A percentile compares a stretch with the other conserved stretches of the same genome.
These are phyloP conservation scores for Grammomys surdaster DNA, from an alignment of 2,113 vertebrate genomes.

Conservation along the genomic window DNA sequence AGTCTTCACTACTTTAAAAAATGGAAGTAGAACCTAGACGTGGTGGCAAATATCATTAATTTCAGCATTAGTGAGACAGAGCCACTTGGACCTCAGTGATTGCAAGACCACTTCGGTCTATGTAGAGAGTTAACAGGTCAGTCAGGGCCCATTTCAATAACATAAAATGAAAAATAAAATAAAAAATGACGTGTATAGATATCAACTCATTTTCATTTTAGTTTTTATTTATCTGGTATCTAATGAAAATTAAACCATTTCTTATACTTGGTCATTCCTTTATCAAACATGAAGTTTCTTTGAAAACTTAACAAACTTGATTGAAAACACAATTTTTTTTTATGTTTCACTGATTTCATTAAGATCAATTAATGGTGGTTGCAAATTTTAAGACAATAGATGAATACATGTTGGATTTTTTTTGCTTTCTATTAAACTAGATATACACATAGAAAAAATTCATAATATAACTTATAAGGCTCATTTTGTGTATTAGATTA, in stretches of 20 bases:
- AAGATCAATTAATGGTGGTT: not conserved
- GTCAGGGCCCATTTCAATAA: too few relatives aligned
- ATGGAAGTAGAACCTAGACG: not conserved
- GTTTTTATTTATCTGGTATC: not conserved
- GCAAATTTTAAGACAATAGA: not conserved
- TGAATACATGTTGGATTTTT: not conserved
- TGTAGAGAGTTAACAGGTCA: not conserved
- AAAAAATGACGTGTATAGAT: not conserved
- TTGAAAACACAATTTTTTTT: not conserved
- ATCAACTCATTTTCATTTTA: not conserved
- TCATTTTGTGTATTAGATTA: not conserved
- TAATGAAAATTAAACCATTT: not conserved
- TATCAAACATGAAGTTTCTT: not conserved
- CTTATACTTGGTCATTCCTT: not conserved
- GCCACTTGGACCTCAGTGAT: not conserved
- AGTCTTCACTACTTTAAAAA: not conserved
- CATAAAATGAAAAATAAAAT: not conserved
- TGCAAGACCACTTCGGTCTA: not conserved
- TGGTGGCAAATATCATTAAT: not conserved
- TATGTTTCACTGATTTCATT: not conserved
- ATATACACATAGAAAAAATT: not conserved
- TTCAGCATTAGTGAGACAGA: not conserved
- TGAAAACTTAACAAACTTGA: not conserved
- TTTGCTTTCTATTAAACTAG: too few relatives aligned
- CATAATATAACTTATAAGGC: not conserved